A percentile compares a stretch with the other conserved stretches of the same genome.
Evolutionary conservation across 2,113 vertebrate species (phyloP).

Genomic region (Haliaeetus leucogaster): DNA sequence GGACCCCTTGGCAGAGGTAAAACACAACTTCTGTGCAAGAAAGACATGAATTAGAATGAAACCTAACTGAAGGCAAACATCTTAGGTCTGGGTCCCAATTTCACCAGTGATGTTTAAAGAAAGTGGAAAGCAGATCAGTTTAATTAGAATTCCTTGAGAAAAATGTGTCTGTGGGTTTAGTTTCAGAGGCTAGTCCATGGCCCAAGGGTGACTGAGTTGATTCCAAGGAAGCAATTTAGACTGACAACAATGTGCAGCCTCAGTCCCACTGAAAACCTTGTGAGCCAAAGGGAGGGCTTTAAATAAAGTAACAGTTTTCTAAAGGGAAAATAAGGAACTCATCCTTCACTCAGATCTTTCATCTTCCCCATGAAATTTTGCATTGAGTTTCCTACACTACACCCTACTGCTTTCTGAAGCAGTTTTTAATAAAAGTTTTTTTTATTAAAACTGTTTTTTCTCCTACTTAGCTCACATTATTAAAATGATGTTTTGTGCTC

Average conservation of each 20-base stretch:
- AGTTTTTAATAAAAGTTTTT: background rate
- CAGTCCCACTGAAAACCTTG: background rate
- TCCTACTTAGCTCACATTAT: background rate
- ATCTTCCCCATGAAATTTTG: background rate
- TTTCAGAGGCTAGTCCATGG: background rate
- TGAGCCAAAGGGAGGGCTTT: background rate
- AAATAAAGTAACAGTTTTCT: background rate
- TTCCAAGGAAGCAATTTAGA: background rate
- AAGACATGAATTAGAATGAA: background rate
- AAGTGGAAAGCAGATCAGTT: background rate
- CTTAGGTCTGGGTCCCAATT: background rate
- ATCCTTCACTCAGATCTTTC: background rate
- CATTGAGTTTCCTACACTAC: accelerated
- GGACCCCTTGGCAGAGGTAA: background rate
- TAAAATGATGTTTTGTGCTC: background rate
- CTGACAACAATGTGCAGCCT: background rate
- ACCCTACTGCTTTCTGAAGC: background rate
- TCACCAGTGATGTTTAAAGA: background rate
- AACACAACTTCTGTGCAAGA: background rate
- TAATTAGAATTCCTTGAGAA: background rate
- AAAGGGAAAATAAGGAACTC: background rate
- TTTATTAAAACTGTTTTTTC: background rate
- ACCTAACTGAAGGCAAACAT: background rate
- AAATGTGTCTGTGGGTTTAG: background rate
- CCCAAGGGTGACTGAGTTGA: background rate